These are phyloP conservation scores for Trissoscelio sp. DNA, from an alignment of 2,888 invertebrate species.

Conservation along the genomic window DNA sequence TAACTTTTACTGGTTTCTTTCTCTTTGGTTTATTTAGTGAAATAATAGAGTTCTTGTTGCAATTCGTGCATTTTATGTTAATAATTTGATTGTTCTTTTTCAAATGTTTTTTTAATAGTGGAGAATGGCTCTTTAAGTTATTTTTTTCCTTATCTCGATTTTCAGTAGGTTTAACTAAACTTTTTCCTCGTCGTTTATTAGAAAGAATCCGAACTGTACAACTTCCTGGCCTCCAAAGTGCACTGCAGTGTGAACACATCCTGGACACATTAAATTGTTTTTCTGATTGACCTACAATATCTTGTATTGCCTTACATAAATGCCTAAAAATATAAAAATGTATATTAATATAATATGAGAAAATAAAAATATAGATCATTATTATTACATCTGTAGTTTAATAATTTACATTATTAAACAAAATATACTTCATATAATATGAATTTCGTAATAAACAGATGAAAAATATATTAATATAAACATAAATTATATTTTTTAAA, in stretches of 20 bases:
- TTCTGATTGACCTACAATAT: slow-evolving; percentile 14
- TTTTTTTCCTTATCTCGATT: not conserved
- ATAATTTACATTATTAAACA: too few relatives aligned
- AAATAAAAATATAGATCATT: too few relatives aligned
- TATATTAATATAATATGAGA: too few relatives aligned
- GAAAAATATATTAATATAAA: too few relatives aligned
- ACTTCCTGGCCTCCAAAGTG: slow-evolving; percentile 54
- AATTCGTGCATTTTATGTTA: slow-evolving; percentile 77
- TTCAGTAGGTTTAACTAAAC: not conserved
- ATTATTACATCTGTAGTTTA: too few relatives aligned
- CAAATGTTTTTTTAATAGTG: slow-evolving; percentile 10
- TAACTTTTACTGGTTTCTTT: slow-evolving; percentile 58
- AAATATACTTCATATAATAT: too few relatives aligned
- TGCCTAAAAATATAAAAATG: slow-evolving; percentile 28
- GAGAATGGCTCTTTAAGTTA: not conserved
- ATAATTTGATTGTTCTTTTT: slow-evolving; percentile 76
- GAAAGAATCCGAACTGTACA: slow-evolving; percentile 45
- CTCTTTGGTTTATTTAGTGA: slow-evolving; percentile 74
- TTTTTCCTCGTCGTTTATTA: slow-evolving; percentile 10
- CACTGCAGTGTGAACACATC: slow-evolving; percentile 58
- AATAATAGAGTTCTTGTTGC: slow-evolving; percentile 73
- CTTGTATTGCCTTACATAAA: not conserved
- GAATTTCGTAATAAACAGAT: too few relatives aligned
- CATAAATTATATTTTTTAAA: not conserved
- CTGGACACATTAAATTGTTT: slow-evolving; percentile 33